These are phyloP conservation scores for Synergus laeviventris DNA, from an alignment of 2,888 invertebrate genomes.

Conservation along the genomic window DNA sequence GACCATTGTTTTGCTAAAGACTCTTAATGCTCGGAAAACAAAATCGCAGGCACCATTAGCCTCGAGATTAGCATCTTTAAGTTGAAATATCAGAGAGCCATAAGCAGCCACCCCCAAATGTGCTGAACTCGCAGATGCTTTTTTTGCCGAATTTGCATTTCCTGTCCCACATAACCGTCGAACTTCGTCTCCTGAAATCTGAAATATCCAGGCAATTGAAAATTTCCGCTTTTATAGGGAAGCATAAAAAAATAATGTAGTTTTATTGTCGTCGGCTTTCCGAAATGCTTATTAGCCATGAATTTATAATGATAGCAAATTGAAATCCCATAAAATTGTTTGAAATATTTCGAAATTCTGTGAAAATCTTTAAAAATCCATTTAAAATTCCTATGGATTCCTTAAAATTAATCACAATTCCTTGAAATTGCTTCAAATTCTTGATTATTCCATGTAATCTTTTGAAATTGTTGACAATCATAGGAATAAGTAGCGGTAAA, in stretches of 20 bases:
- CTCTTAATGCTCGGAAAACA: slow-evolving; percentile 83
- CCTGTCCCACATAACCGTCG: slow-evolving; percentile 80
- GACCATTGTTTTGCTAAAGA: slow-evolving; percentile 85
- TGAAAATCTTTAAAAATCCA: no score
- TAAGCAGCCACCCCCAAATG: slow-evolving; percentile 79
- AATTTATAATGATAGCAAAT: no score
- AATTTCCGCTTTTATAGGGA: no score
- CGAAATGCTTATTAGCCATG: background rate
- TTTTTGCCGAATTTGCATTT: slow-evolving; percentile 62
- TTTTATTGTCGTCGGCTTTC: no score
- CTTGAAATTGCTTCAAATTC: background rate
- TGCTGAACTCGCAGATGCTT: slow-evolving; percentile 69
- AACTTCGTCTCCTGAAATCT: slow-evolving; percentile 83
- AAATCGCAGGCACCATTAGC: slow-evolving; percentile 86
- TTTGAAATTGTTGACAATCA: no score
- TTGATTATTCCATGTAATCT: no score
- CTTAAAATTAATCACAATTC: background rate
- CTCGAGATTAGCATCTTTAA: slow-evolving; percentile 88
- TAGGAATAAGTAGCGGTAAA: no score
- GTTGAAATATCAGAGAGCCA: slow-evolving; percentile 87
- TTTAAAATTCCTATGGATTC: no score
- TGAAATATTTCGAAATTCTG: no score
- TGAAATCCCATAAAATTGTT: no score
- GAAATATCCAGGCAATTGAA: background rate
- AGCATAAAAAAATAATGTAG: no score